A percentile compares a stretch with the other conserved stretches of the same genome.
phyloP scores from a whole-genome alignment of 2,888 invertebrate species.

The Lepidonotus clava region DNA sequence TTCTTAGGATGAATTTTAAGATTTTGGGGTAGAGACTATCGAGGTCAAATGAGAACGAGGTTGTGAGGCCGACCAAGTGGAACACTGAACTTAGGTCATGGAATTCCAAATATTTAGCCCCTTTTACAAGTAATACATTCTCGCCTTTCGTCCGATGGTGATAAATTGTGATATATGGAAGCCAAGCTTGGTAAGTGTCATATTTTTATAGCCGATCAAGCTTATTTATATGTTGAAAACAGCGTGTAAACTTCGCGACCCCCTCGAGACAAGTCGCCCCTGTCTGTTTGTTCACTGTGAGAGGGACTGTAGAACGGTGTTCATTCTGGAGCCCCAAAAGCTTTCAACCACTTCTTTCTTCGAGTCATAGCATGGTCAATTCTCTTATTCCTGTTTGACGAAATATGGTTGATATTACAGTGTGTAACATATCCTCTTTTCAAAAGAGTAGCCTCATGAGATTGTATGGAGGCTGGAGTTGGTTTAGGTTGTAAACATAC shows the following conservation, averaged over 20 bases:
- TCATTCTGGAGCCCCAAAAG: too few species aligned
- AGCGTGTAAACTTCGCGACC: not conserved
- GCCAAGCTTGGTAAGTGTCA: not conserved
- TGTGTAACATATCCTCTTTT: too few species aligned
- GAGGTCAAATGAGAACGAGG: conserved; percentile 27
- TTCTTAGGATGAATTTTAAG: too few species aligned
- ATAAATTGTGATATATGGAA: conserved; percentile 38
- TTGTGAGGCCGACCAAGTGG: conserved; percentile 32
- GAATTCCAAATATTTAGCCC: conserved; percentile 51
- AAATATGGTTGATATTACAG: too few species aligned
- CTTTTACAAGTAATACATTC: conserved; percentile 39
- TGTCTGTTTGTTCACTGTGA: too few species aligned
- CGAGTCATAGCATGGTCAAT: too few species aligned
- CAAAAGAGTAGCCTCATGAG: too few species aligned
- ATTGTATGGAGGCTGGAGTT: too few species aligned
- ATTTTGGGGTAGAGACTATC: conserved; percentile 28
- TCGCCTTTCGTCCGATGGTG: conserved; percentile 41
- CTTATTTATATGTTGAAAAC: not conserved
- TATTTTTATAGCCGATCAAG: not conserved
- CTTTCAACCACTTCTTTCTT: too few species aligned
- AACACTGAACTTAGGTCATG: conserved; percentile 46
- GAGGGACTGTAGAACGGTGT: too few species aligned
- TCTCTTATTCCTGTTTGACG: too few species aligned
- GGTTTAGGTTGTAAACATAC: too few species aligned
- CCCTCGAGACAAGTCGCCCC: not conserved